Conservation (phyloP, 2,113 vertebrate genomes). For the Gymnobelideus leadbeateri region DNA sequence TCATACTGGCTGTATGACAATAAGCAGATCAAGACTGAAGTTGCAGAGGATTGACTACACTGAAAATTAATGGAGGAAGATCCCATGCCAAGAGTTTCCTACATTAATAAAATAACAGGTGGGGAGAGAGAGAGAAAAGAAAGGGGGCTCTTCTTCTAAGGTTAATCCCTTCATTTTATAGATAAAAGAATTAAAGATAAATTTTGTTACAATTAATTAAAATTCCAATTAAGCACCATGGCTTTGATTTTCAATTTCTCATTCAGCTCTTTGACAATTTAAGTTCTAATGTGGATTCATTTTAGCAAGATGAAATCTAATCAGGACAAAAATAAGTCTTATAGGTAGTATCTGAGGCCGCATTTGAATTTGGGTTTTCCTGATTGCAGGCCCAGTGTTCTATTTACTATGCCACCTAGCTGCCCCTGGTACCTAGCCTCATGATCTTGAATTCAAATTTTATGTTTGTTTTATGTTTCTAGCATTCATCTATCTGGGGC, state of each 20-base stretch:
- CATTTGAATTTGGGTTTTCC: neutral
- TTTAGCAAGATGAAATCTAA: neutral
- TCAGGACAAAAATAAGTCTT: neutral
- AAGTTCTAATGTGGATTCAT: neutral
- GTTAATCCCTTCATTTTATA: neutral
- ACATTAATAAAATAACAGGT: neutral
- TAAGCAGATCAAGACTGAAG: neutral
- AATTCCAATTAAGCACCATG: neutral
- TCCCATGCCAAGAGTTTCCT: neutral
- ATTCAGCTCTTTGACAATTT: neutral
- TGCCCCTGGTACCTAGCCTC: neutral
- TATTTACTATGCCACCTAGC: neutral
- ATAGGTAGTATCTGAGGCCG: neutral
- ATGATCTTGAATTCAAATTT: neutral
- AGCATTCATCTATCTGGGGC: neutral
- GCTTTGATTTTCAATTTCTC: neutral
- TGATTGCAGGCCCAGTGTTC: neutral
- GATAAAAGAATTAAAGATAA: neutral
- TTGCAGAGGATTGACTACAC: neutral
- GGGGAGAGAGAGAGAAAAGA: too few relatives aligned
- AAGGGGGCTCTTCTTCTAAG: neutral
- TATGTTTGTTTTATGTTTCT: neutral
- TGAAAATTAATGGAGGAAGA: neutral
- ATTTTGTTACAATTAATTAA: neutral
- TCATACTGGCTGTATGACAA: neutral